phyloP scores from a whole-genome alignment of 2,797 vertebrate species.

The Sus cebifrons region DNA sequence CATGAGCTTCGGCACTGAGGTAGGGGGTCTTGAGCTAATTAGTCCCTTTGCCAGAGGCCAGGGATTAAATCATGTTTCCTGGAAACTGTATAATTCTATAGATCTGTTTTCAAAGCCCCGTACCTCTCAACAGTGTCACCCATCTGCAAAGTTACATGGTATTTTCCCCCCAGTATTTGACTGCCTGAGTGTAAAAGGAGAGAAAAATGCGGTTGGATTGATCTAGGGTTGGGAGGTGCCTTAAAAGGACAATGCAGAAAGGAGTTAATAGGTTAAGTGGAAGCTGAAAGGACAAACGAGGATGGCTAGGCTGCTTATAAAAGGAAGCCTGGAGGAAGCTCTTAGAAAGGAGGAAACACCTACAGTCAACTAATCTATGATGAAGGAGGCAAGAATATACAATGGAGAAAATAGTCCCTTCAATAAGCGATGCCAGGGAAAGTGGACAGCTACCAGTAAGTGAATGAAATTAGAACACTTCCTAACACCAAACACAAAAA shows the following conservation, averaged over 20 bases:
- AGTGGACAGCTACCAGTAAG: too few species aligned
- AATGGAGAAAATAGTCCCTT: too few species aligned
- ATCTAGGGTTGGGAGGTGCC: background rate
- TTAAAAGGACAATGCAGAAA: background rate
- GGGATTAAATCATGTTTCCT: constrained; percentile 76
- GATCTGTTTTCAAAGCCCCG: constrained; percentile 71
- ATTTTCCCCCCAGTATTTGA: constrained; percentile 19
- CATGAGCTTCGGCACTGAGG: constrained; percentile 62
- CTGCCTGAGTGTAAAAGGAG: background rate
- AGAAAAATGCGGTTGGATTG: background rate
- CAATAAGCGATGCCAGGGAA: too few species aligned
- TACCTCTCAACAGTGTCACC: constrained; percentile 46
- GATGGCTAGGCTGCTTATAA: background rate
- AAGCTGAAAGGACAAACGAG: background rate
- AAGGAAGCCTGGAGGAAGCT: background rate
- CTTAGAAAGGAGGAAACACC: background rate
- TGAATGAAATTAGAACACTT: too few species aligned
- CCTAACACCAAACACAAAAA: too few species aligned
- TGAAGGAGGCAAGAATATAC: too few species aligned
- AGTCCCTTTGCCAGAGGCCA: constrained; percentile 71
- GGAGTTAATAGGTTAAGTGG: background rate
- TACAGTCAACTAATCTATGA: too few species aligned
- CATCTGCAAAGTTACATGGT: constrained; percentile 1
- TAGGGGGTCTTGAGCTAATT: constrained; percentile 77
- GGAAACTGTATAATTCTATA: constrained; percentile 66